phyloP scores from a whole-genome alignment of 2,888 invertebrate species.

The Dinocampus coccinellae region DNA sequence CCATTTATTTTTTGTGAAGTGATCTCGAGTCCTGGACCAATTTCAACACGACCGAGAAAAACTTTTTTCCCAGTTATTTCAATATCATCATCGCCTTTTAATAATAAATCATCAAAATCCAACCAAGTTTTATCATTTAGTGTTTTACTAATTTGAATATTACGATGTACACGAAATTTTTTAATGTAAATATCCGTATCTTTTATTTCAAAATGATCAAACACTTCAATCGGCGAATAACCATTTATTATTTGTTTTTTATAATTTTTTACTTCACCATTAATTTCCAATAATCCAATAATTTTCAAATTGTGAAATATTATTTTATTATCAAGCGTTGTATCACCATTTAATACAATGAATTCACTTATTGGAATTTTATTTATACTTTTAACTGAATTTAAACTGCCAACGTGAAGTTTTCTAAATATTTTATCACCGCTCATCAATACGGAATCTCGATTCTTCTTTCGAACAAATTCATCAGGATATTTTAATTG shows the following conservation, averaged over 20 bases:
- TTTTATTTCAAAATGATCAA: too few relatives aligned
- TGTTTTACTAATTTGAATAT: constrained; percentile 68
- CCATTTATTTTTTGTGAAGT: constrained; percentile 69
- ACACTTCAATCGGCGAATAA: not conserved
- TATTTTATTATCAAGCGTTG: constrained; percentile 69
- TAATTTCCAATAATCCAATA: constrained; percentile 70
- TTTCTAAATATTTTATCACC: constrained; percentile 71
- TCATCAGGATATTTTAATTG: constrained; percentile 71
- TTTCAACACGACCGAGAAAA: constrained; percentile 67
- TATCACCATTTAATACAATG: constrained; percentile 69
- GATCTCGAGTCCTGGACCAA: constrained; percentile 55
- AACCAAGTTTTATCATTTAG: constrained; percentile 67
- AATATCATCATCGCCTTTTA: constrained; percentile 63
- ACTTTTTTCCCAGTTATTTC: constrained; percentile 70
- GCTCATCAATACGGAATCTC: constrained; percentile 61
- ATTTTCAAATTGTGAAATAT: constrained; percentile 72
- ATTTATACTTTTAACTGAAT: constrained; percentile 68
- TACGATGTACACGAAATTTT: constrained; percentile 71
- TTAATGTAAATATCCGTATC: constrained; percentile 65
- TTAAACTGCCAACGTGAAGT: constrained; percentile 64
- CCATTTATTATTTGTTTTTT: constrained; percentile 60
- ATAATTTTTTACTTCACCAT: constrained; percentile 70
- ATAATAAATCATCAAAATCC: constrained; percentile 70
- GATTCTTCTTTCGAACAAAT: constrained; percentile 68
- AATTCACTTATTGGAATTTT: constrained; percentile 69